Percentiles rank a stretch among this genome's conserved stretches.
Conservation (phyloP, 2,888 invertebrate species). For the Petrolisthes cinctipes region DNA sequence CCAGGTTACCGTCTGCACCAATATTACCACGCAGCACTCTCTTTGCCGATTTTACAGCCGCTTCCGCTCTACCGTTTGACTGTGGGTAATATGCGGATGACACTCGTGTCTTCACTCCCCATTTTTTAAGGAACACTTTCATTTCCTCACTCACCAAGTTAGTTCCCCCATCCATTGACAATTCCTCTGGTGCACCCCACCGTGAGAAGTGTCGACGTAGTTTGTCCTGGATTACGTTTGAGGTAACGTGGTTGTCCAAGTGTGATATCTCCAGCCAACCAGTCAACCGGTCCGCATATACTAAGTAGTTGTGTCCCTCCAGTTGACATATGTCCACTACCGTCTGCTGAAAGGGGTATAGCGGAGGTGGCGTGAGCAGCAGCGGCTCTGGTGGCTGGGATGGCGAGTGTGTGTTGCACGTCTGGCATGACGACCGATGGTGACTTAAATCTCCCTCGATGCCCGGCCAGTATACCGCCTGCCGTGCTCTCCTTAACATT, state of each 20-base stretch:
- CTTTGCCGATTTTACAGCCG: slow-evolving; percentile 15
- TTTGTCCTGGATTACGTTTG: neutral
- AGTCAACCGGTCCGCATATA: slow-evolving; percentile 7
- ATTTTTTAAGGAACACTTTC: slow-evolving; percentile 4
- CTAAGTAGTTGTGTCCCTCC: neutral
- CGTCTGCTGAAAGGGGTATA: slow-evolving; percentile 18
- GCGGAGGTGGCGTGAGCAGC: neutral
- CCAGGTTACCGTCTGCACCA: slow-evolving; percentile 4
- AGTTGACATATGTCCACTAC: slow-evolving; percentile 18
- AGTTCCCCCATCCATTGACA: slow-evolving; percentile 25
- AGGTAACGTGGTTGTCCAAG: neutral
- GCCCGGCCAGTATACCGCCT: slow-evolving; percentile 24
- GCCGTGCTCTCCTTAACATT: slow-evolving; percentile 26
- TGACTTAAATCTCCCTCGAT: neutral
- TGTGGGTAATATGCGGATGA: slow-evolving; percentile 28
- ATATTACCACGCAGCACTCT: slow-evolving; percentile 16
- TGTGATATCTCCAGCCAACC: slow-evolving; percentile 6
- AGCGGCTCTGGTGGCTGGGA: slow-evolving; percentile 23
- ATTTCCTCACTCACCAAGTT: slow-evolving; percentile 29
- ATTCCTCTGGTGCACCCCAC: neutral
- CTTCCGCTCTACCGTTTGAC: slow-evolving; percentile 27
- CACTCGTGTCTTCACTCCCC: neutral
- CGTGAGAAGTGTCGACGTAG: neutral
- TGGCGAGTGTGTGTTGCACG: slow-evolving; percentile 29
- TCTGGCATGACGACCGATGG: neutral